Base-by-base conservation (phyloP, 2,797 vertebrate species). In the Rhynchonycteris naso region DNA sequence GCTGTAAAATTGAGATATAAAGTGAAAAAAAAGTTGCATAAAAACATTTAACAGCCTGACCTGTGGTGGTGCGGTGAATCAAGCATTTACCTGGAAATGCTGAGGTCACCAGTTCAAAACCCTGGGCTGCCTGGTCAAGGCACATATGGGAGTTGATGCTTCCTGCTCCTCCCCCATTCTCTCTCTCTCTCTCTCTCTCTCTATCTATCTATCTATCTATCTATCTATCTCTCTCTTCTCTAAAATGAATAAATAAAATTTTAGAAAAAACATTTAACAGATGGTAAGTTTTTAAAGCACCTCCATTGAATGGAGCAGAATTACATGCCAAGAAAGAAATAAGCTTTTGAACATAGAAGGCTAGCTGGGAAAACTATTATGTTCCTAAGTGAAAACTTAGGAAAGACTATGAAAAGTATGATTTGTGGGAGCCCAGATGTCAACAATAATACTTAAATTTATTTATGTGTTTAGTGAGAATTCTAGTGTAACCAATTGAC, bases 1-100 rank as follows among this genome's bases (percentile, higher is more conserved):
- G 9, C 66, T 84, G 12, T 75, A 35, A 85, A 89, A 65, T 69
- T 91, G 15, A 52, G n/a, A 65, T 88, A 66, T 65, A 88, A 71
- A 91, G 28, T 69, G 72, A 72, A 47, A 66, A 59, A 76, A 54
- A 78, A n/a, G n/a, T 38, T 63, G 15, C 7, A 79, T 87, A 26
- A 74, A 92, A 83, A 59, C 33, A 92, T 72, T 75, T 89, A 90
- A 90, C 50, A 88, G 35, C n/a, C n/a, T n/a, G n/a, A n/a, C n/a
- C n/a, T n/a, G n/a, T n/a, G n/a, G n/a, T n/a, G n/a, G n/a, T n/a
- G n/a, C n/a, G n/a, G n/a, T n/a, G n/a, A n/a, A n/a, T n/a, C n/a
- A n/a, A n/a, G n/a, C n/a, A n/a, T n/a, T n/a, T n/a, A n/a, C n/a
- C n/a, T n/a, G n/a, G n/a, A n/a, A n/a, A n/a, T n/a, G n/a, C n/a